Evolutionary conservation across 2,113 vertebrate genomes (phyloP).

Genomic region (Myocastor coypus): DNA sequence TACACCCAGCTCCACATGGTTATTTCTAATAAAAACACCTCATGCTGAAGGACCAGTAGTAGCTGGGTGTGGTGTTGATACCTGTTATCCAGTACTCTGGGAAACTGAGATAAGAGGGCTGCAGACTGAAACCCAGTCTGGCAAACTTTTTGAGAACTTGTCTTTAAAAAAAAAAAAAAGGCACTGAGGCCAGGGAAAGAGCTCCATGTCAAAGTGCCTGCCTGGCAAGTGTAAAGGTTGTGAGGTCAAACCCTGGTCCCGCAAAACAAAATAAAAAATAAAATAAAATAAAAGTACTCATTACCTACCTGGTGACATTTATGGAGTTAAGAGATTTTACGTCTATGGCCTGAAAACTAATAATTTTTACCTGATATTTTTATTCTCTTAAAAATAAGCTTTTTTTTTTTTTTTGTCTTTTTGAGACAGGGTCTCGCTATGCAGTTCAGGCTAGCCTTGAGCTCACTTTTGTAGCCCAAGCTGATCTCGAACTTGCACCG

Average conservation of each 20-base stretch:
- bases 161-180: not conserved
- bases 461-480: no score
- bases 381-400: conserved; percentile 40
- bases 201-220: no score
- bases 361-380: conserved; percentile 13
- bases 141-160: not conserved
- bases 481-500: no score
- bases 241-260: no score
- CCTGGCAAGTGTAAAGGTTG: no score
- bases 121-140: not conserved
- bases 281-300: not conserved
- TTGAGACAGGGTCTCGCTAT: no score
- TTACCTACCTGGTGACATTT: conserved; percentile 18
- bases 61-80: not conserved
- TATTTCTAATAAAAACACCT: conserved; percentile 10
- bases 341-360: not conserved
- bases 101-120: not conserved
- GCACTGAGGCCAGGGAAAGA: no score
- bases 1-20: no score
- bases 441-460: no score
- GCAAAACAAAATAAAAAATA: not conserved
- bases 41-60: not conserved
- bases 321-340: not conserved
- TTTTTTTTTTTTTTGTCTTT: no score
- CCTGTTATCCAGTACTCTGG: not conserved